A percentile compares a stretch with the other conserved stretches of the same genome.
Conservation (phyloP, 2,113 vertebrate species). For the Leptocoma aspasia region DNA sequence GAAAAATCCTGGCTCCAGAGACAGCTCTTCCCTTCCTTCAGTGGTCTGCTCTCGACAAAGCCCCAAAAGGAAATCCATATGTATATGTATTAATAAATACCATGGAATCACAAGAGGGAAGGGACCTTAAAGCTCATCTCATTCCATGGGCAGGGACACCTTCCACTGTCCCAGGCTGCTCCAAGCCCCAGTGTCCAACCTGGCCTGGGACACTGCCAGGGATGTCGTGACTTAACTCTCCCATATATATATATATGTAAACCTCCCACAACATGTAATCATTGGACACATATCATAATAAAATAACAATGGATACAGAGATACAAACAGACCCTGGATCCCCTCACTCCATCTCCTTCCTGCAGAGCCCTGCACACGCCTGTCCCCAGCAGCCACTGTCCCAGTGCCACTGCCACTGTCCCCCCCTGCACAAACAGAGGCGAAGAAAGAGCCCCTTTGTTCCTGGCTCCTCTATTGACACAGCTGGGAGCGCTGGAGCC, state of each 20-base stretch:
- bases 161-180: background rate
- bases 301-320: background rate
- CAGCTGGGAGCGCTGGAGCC: slow-evolving; percentile 33
- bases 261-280: accelerated
- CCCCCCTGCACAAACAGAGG: background rate
- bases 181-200: background rate
- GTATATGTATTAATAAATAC: background rate
- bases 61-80: background rate
- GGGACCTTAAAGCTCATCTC: background rate
- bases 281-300: background rate
- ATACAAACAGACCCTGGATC: background rate
- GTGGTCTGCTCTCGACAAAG: background rate
- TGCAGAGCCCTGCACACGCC: background rate
- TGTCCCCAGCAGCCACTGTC: background rate
- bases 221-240: too few relatives aligned
- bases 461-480: slow-evolving; percentile 49
- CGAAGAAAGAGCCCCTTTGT: slow-evolving; percentile 26
- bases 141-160: background rate
- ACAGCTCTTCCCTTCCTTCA: background rate
- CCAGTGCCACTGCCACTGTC: slow-evolving; percentile 1
- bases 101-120: background rate
- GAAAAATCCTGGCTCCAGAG: background rate
- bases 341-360: background rate
- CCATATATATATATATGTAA: accelerated
- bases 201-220: background rate